A percentile compares a stretch with the other conserved stretches of the same genome.
These are phyloP conservation scores for human (Homo sapiens) DNA, from an alignment of 2,113 vertebrate species.

Conservation along the genomic window DNA sequence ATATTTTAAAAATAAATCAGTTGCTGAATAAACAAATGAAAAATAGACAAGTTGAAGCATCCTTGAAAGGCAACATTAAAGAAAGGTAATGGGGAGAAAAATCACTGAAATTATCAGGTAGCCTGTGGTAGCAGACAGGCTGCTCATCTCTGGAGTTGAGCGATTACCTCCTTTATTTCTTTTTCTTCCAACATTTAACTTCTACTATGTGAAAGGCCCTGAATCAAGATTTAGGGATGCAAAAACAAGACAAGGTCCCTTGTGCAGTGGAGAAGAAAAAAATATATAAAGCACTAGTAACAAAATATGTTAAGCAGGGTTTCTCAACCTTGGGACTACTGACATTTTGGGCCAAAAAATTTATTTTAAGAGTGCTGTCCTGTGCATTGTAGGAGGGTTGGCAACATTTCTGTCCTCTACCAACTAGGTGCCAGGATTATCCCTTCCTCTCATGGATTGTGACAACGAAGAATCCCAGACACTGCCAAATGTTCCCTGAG, in stretches of 20 bases:
- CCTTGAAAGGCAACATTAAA: not conserved
- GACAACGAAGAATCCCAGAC: not conserved
- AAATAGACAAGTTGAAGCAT: not conserved
- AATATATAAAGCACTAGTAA: not conserved
- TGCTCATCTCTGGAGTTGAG: not conserved
- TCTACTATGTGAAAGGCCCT: not conserved
- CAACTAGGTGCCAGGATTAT: not conserved
- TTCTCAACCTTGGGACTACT: not conserved
- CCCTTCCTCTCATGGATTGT: not conserved
- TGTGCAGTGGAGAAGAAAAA: not conserved
- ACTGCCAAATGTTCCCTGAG: not conserved
- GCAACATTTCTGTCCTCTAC: not conserved
- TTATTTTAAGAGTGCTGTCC: not conserved
- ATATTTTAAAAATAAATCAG: not conserved
- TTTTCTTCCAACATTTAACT: conserved; percentile 21
- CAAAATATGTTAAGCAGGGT: not conserved
- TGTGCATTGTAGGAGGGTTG: not conserved
- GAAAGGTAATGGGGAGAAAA: not conserved
- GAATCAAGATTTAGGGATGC: not conserved
- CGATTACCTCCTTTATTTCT: not conserved
- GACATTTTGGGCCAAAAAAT: not conserved
- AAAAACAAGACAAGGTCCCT: conserved; percentile 29
- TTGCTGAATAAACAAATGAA: conserved; percentile 21
- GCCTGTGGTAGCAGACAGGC: not conserved
- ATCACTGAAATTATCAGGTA: not conserved